Base-by-base conservation (phyloP, 1,140 invertebrate species). In the Nasonia vitripennis region DNA sequence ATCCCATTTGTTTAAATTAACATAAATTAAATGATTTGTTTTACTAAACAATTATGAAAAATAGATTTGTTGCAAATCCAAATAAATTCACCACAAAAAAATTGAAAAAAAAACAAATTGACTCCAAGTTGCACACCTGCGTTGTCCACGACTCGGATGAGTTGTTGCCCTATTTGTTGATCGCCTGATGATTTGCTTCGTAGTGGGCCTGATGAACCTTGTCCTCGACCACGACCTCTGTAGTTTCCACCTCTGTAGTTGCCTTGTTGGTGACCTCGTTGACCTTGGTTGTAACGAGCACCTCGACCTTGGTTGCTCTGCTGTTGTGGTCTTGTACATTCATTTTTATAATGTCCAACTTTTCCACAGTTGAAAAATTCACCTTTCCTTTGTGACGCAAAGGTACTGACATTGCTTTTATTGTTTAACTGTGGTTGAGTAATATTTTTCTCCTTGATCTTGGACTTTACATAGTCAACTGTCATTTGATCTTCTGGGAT, bases 371-470 rank as follows among this genome's bases (percentile, higher is more conserved):
- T 27, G 1, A 27, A 1, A 27, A 0, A 27, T 27, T 27, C 1
- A 27, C 27, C 1, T 27, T 27, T 27, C 1, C 0, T 27, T 27
- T 27, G 27, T 27, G 1, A 27, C 0, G 27, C 27, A 27, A 27
- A 27, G 37, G 84, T 75, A 67, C 85, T 86, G 7, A 67, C 75
- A 81, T 86, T 88, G 85, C 34, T 34, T 87, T 89, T 88, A 87
- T 88, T 89, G 82, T 86, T 89, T 89, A 77, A 88, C 88, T 89
- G 17, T 81, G 88, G 85, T 88, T 92, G 83, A 87, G 87, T 45
- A 87, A 87, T 88, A 89, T 89, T 89, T 91, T 90, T 91, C 89
- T 87, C 88, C 87, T 90, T 91, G 87, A 92, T 92, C 89, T 92
- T 92, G 79, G 86, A 89, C n/a, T 87, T 77, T 78, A 93, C 87